Percentiles rank a stretch among this genome's conserved stretches.
Conservation (phyloP, 2,113 vertebrate genomes). For the Philantomba maxwellii region DNA sequence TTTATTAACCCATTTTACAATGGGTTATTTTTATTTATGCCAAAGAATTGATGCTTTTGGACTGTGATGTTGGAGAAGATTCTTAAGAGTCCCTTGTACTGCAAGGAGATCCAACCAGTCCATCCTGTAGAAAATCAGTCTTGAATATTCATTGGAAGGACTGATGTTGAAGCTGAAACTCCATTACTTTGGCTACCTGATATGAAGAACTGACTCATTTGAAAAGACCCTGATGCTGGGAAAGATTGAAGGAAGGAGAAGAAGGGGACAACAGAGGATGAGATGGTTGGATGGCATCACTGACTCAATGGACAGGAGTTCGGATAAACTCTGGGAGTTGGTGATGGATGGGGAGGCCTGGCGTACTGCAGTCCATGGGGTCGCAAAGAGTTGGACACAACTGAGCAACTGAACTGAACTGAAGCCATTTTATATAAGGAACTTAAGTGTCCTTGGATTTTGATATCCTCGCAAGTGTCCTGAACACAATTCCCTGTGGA, state of each 20-base stretch:
- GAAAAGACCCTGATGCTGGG: not conserved
- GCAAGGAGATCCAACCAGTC: not conserved
- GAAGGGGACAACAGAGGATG: accelerated
- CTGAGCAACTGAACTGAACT: not conserved
- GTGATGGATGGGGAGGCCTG: not conserved
- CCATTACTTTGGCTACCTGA: not conserved
- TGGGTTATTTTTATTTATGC: not conserved
- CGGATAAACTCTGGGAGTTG: not conserved
- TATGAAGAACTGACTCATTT: not conserved
- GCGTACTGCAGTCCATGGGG: not conserved
- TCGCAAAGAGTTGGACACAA: accelerated
- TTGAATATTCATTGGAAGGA: not conserved
- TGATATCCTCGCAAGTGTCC: not conserved
- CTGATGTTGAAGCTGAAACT: not conserved
- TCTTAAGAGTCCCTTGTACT: not conserved
- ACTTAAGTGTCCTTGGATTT: not conserved
- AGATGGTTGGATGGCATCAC: not conserved
- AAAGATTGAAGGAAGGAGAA: not conserved
- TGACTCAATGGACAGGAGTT: not conserved
- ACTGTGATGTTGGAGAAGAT: not conserved
- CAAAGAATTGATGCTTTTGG: not conserved
- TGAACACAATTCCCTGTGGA: not conserved
- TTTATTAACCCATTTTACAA: not conserved
- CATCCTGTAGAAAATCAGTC: not conserved
- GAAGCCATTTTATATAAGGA: not conserved